Evolutionary conservation across 2,113 vertebrate genomes (phyloP).

Genomic region (Bubalus kerabau): DNA sequence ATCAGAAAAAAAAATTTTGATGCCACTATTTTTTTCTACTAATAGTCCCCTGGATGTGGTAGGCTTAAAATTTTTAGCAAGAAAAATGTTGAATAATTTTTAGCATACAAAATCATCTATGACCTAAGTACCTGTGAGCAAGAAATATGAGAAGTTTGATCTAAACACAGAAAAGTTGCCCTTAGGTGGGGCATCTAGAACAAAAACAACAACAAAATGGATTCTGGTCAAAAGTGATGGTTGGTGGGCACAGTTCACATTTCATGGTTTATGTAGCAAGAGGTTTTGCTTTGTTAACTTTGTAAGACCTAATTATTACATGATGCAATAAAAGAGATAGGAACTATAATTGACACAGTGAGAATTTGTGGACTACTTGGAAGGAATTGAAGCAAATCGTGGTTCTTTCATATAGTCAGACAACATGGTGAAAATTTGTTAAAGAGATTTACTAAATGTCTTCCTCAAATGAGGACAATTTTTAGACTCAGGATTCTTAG

Average conservation of each 20-base stretch:
- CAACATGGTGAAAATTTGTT: not conserved
- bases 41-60: constrained; percentile 8
- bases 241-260: not conserved
- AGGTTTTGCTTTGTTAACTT: not conserved
- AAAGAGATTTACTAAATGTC: not conserved
- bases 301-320: not conserved
- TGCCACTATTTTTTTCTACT: constrained; percentile 47
- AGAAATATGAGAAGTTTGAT: constrained; percentile 44
- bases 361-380: not conserved
- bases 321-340: not conserved
- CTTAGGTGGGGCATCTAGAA: not conserved
- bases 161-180: constrained; percentile 27
- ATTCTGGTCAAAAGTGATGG: not conserved
- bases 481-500: not conserved
- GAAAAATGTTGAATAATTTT: constrained; percentile 62
- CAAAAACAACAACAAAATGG: not conserved
- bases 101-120: constrained; percentile 32
- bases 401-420: not conserved
- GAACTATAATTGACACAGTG: not conserved
- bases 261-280: not conserved
- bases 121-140: constrained; percentile 11
- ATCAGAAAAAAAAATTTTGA: constrained; percentile 46
- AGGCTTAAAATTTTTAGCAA: constrained; percentile 48
- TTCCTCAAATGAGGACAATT: not conserved
- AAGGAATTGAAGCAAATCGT: not conserved